Evolutionary conservation across 53 echinoderm and acorn worm genomes (phyloP).

Genomic region (Temnopleurus reevesii): DNA sequence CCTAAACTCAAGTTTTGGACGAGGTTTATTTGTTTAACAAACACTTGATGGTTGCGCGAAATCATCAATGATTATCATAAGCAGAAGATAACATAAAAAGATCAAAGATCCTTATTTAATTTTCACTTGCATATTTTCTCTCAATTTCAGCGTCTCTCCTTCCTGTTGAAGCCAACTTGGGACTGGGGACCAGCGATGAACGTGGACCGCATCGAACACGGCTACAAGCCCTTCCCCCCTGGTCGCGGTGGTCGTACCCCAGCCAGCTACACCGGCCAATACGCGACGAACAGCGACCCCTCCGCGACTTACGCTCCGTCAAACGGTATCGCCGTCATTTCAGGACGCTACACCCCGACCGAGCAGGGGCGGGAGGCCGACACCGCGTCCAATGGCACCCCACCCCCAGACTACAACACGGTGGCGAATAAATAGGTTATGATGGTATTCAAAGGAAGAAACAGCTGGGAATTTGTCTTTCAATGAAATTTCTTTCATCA

Average conservation of each 20-base stretch:
- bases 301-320: not conserved
- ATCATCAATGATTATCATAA: too few relatives aligned
- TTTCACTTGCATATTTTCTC: not conserved
- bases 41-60: too few relatives aligned
- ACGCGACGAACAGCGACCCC: not conserved
- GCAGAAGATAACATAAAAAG: not conserved
- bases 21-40: too few relatives aligned
- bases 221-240: slow-evolving; percentile 62
- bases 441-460: too few relatives aligned
- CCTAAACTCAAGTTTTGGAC: too few relatives aligned
- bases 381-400: slow-evolving; percentile 32
- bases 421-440: too few relatives aligned
- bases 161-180: slow-evolving; percentile 62
- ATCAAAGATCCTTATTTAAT: not conserved
- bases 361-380: slow-evolving; percentile 2
- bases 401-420: slow-evolving; percentile 44
- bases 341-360: not conserved
- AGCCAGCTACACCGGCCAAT: not conserved
- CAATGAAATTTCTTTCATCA: too few relatives aligned
- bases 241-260: slow-evolving; percentile 15
- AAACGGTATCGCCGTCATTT: not conserved
- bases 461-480: too few relatives aligned
- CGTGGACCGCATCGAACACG: slow-evolving; percentile 74
- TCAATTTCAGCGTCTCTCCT: slow-evolving; percentile 65
- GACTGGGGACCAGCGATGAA: slow-evolving; percentile 92